These are phyloP conservation scores for Centropus unirufus DNA, from an alignment of 2,113 vertebrate genomes.

Conservation along the genomic window DNA sequence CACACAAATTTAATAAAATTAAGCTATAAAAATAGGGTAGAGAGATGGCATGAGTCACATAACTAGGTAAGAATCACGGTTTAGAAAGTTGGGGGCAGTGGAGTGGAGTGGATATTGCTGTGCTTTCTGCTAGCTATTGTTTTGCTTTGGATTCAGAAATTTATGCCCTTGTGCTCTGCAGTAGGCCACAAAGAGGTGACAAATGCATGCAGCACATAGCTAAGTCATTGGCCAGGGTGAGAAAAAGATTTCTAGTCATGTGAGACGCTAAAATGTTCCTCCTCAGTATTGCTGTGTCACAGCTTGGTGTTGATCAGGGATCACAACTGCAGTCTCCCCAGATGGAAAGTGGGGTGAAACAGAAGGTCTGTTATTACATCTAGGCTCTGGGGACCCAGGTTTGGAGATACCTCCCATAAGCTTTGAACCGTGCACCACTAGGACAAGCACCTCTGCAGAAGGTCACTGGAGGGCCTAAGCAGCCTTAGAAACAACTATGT, in stretches of 20 bases:
- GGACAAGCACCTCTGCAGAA: not conserved
- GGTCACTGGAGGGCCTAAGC: not conserved
- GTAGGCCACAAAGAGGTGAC: not conserved
- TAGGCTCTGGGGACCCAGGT: not conserved
- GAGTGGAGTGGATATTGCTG: not conserved
- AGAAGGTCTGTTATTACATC: not conserved
- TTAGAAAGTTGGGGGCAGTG: not conserved
- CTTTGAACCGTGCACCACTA: not conserved
- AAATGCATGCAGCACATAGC: not conserved
- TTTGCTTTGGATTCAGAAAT: not conserved
- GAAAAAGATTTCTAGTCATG: not conserved
- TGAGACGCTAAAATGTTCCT: not conserved
- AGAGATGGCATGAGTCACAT: not conserved
- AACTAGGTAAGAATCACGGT: not conserved
- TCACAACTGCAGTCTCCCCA: not conserved
- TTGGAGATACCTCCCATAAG: not conserved
- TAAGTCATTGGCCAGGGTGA: not conserved
- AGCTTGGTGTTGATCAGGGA: not conserved
- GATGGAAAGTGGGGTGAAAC: not conserved
- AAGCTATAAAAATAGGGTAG: conserved; percentile 33
- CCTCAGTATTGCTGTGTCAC: not conserved
- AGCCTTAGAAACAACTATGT: not conserved
- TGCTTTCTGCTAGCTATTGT: not conserved
- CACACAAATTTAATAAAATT: not conserved
- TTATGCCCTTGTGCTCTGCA: not conserved